phyloP scores from a whole-genome alignment of 2,888 invertebrate genomes.

The Colostygia pectinataria region DNA sequence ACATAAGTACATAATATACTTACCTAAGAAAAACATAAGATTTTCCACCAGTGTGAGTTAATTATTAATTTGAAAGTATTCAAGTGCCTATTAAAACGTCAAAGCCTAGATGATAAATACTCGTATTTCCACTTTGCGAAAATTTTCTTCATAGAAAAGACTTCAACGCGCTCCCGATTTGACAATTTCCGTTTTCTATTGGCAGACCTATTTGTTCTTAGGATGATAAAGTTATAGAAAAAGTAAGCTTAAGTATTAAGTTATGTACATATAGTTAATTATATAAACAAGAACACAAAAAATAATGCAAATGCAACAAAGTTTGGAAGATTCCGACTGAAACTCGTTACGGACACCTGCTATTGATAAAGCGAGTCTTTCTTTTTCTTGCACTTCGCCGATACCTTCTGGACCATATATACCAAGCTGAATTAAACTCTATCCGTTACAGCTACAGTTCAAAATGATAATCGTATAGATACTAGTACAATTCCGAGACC shows the following conservation, averaged over 20 bases:
- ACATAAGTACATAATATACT: too few species aligned
- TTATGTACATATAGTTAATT: too few species aligned
- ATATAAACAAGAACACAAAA: not conserved
- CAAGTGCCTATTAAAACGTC: not conserved
- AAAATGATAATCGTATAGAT: constrained; percentile 4
- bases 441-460: not conserved
- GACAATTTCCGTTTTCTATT: not conserved
- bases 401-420: not conserved
- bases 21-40: too few species aligned
- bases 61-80: too few species aligned
- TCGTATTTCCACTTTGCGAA: not conserved
- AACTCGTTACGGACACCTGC: constrained; percentile 32
- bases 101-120: not conserved
- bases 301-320: not conserved
- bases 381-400: constrained; percentile 20
- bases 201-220: too few species aligned
- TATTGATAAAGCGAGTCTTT: constrained; percentile 30
- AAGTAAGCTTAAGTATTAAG: too few species aligned
- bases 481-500: constrained; percentile 22
- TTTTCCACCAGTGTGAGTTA: too few species aligned
- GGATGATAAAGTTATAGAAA: too few species aligned
- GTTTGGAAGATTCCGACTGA: constrained; percentile 9
- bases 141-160: constrained; percentile 48
- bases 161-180: constrained; percentile 47
- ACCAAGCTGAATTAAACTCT: constrained; percentile 14